phyloP scores from a whole-genome alignment of 1,140 invertebrate genomes.

The Meloidogyne floridensis region DNA sequence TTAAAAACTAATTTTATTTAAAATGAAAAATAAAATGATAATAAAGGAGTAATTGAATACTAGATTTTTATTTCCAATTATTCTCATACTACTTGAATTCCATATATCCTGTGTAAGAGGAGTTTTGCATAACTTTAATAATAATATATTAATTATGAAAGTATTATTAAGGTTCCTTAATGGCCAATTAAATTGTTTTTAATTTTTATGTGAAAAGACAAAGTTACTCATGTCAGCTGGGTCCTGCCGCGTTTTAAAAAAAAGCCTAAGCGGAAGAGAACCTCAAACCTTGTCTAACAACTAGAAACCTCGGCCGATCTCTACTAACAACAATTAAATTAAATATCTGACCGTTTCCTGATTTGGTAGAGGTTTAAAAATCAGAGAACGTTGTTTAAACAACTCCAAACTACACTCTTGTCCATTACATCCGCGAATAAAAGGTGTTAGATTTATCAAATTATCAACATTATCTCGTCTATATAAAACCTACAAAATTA shows the following conservation, averaged over 20 bases:
- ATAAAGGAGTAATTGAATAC: background rate
- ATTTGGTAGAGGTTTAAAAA: constrained; percentile 27
- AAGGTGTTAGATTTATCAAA: constrained; percentile 23
- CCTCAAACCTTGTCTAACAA: too few relatives aligned
- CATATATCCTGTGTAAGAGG: background rate
- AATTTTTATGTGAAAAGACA: too few relatives aligned
- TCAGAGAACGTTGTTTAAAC: constrained; percentile 19
- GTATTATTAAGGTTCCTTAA: too few relatives aligned
- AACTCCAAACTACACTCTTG: constrained; percentile 10
- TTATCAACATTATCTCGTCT: constrained; percentile 25
- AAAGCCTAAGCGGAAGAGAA: too few relatives aligned
- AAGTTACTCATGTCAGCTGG: too few relatives aligned
- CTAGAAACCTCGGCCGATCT: too few relatives aligned
- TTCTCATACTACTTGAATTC: background rate
- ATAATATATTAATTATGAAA: too few relatives aligned
- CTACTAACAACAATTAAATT: background rate
- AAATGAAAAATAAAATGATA: background rate
- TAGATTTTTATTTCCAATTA: background rate
- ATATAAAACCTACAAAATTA: constrained; percentile 20
- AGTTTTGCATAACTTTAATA: background rate
- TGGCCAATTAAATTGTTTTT: too few relatives aligned
- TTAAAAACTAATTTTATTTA: background rate
- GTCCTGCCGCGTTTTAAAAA: too few relatives aligned
- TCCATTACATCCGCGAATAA: constrained; percentile 21
- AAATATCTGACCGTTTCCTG: constrained; percentile 21